Evolutionary conservation across 2,888 invertebrate species (phyloP), one percentile per base, ranked within the genome.

Genomic region (Polylopha cassiicola): DNA sequence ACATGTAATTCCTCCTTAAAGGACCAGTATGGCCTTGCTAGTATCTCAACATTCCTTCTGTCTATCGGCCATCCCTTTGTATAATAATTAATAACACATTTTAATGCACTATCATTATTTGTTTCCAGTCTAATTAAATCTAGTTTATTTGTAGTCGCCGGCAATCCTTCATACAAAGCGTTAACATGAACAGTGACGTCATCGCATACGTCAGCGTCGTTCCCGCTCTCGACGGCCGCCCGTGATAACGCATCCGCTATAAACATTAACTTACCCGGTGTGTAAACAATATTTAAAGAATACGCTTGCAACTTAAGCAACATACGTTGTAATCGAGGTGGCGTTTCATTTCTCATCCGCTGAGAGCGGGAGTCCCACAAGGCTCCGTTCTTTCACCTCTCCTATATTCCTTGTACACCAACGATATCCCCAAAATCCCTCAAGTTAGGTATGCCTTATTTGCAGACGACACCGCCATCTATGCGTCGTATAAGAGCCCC

Each of bases 171-270:
- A 10, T 23, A 23, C 23, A 23, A 6, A 2, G 10, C 10, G 4
- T 23, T 10, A 3, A 4, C 39, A 9, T 43, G 41, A 2, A 43
- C 28, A 1, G 15, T 16, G 9, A 43, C 32, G n/a, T 47, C 38
- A 3, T 44, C 21, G 6, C 16, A 18, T 7, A 34, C 22, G 2
- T 48, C 46, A 22, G 20, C 21, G 4, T 43, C 10, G 11, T 11
- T 4, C n/a, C 42, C 39, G 27, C 20, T 15, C 15, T 43, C 37
- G 2, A 24, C 45, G 6, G 53, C 42, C 11, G 39, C 44, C 17
- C 63, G 46, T 2, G 61, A 63, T 13, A 68, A 41, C 16, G 61
- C 51, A 39, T 66, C 63, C 3, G 62, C 56, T 13, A 65, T 39
- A 13, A 51, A 46, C 21, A 61, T 32, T 13, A 48, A 44, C 45